A percentile compares a stretch with the other conserved stretches of the same genome.
These are phyloP conservation scores for Myzus persicae DNA, from an alignment of 1,140 invertebrate genomes.

Conservation along the genomic window DNA sequence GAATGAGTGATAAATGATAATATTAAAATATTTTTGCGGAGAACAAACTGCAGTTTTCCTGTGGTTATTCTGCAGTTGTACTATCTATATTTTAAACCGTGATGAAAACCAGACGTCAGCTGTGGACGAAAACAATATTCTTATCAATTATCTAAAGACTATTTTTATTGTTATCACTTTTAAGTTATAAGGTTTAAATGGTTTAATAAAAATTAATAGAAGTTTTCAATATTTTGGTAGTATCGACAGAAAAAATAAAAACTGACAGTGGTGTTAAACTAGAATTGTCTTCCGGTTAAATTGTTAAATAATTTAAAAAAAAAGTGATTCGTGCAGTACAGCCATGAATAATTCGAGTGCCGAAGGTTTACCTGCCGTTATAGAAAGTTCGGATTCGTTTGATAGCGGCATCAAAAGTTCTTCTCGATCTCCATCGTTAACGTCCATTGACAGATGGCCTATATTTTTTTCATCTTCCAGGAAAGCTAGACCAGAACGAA, in stretches of 20 bases:
- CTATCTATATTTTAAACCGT: too few species aligned
- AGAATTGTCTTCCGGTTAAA: background rate
- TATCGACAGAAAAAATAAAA: background rate
- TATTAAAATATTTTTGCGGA: too few species aligned
- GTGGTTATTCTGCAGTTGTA: too few species aligned
- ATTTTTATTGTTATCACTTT: background rate
- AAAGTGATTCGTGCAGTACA: background rate
- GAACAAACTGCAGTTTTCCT: too few species aligned
- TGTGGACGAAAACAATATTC: background rate
- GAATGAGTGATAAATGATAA: too few species aligned
- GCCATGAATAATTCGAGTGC: slow-evolving; percentile 18
- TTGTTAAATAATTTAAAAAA: background rate
- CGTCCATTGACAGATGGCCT: slow-evolving; percentile 59
- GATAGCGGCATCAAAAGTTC: slow-evolving; percentile 55
- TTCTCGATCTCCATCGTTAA: slow-evolving; percentile 59
- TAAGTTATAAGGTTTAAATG: background rate
- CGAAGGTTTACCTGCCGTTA: slow-evolving; percentile 16
- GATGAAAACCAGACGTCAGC: too few species aligned
- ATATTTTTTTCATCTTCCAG: slow-evolving; percentile 53
- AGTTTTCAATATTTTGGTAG: background rate
- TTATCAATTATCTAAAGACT: background rate
- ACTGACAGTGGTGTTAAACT: background rate
- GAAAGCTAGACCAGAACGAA: slow-evolving; percentile 40
- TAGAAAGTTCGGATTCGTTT: slow-evolving; percentile 57
- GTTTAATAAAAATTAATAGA: background rate